A percentile compares a stretch with the other conserved stretches of the same genome.
Evolutionary conservation across 1,140 invertebrate species (phyloP).

Genomic region (Drosophila pruinosa): DNA sequence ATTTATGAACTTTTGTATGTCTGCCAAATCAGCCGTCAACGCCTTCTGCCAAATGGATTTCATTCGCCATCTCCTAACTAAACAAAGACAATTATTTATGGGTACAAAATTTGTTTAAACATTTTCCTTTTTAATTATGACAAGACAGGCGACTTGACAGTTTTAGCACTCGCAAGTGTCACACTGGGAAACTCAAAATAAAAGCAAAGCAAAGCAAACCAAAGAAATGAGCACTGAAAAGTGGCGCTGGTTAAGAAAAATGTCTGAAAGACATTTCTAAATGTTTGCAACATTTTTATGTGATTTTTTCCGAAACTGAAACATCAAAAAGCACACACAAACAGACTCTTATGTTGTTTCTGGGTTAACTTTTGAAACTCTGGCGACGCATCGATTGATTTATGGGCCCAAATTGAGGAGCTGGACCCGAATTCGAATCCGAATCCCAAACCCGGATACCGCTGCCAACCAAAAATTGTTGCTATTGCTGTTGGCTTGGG

Average conservation of each 20-base stretch:
- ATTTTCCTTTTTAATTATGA: conserved; percentile 72
- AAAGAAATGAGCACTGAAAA: background rate
- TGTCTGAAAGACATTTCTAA: conserved; percentile 39
- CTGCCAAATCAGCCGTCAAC: conserved; percentile 65
- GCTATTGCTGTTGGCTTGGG: conserved; percentile 10
- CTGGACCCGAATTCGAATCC: conserved; percentile 29
- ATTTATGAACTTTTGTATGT: conserved; percentile 41
- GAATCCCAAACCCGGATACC: conserved; percentile 15
- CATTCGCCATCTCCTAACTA: conserved; percentile 15
- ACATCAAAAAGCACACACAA: conserved; percentile 35
- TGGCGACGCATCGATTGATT: conserved; percentile 64
- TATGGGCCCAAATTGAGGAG: conserved; percentile 74
- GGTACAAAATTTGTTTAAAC: conserved; percentile 36
- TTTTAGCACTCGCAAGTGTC: conserved; percentile 61
- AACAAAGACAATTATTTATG: conserved; percentile 42
- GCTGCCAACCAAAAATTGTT: conserved; percentile 23
- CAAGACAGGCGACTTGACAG: conserved; percentile 67
- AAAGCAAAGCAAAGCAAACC: conserved; percentile 12
- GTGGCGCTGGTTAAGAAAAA: conserved; percentile 47
- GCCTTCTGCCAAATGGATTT: conserved; percentile 64
- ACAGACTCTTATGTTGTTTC: conserved; percentile 16
- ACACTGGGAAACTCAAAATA: conserved; percentile 18
- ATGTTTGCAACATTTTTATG: conserved; percentile 75
- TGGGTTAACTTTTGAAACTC: conserved; percentile 45
- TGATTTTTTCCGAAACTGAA: conserved; percentile 26